These are phyloP conservation scores for Andrena bicolor DNA, from an alignment of 2,888 invertebrate species.

Conservation along the genomic window DNA sequence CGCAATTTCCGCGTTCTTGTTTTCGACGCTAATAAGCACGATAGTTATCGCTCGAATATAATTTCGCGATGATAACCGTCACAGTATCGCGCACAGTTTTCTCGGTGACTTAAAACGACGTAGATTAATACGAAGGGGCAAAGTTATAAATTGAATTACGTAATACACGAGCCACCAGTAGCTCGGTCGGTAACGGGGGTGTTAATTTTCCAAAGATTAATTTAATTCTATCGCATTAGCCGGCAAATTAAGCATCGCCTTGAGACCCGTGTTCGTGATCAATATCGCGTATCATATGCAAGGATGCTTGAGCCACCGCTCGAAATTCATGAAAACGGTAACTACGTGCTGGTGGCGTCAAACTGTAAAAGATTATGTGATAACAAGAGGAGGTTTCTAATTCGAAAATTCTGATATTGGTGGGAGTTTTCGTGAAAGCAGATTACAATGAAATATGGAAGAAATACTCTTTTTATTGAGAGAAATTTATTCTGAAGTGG, in stretches of 20 bases:
- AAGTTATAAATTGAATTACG: conserved; percentile 36
- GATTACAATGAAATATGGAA: too few species aligned
- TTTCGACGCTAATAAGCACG: neutral
- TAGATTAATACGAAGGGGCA: conserved; percentile 11
- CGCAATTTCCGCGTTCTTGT: too few species aligned
- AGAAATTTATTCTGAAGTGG: neutral
- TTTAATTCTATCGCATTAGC: conserved; percentile 33
- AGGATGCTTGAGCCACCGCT: neutral
- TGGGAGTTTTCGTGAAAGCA: too few species aligned
- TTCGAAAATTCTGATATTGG: too few species aligned
- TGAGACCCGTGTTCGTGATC: conserved; percentile 16
- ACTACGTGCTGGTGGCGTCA: neutral
- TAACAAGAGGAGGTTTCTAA: too few species aligned
- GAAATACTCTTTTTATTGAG: neutral
- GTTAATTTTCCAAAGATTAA: conserved; percentile 35
- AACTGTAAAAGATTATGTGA: neutral
- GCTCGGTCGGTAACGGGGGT: conserved; percentile 1
- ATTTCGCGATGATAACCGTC: neutral
- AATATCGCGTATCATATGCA: neutral
- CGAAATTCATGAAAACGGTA: neutral
- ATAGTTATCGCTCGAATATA: neutral
- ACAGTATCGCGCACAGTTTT: conserved; percentile 2
- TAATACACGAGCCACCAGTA: conserved; percentile 15
- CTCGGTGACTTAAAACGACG: neutral
- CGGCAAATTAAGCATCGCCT: conserved; percentile 19